Evolutionary conservation across 2,888 invertebrate species (phyloP).

Genomic region (Octodonta nipae): DNA sequence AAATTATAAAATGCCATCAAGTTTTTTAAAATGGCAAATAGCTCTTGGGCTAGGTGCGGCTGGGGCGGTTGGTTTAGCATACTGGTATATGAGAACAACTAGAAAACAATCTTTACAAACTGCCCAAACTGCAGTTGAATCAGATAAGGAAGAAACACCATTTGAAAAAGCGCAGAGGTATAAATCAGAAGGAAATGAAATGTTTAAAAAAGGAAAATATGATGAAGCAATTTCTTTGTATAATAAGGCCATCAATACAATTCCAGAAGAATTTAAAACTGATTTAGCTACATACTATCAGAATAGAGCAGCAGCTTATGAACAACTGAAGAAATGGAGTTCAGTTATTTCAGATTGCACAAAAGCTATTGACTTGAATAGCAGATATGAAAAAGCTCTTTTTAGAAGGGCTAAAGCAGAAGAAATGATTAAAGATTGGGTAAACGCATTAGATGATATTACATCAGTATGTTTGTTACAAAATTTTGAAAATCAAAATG

Average conservation of each 20-base stretch:
- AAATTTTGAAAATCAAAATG: constrained; percentile 68
- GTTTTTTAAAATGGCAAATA: constrained; percentile 71
- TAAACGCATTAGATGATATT: constrained; percentile 77
- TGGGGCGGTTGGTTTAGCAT: constrained; percentile 63
- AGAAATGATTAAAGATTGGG: constrained; percentile 67
- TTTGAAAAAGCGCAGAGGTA: constrained; percentile 62
- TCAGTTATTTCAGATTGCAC: constrained; percentile 79
- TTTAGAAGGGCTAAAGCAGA: constrained; percentile 69
- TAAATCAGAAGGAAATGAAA: constrained; percentile 79
- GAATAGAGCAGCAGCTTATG: constrained; percentile 89
- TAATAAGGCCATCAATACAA: constrained; percentile 83
- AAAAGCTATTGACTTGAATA: constrained; percentile 70
- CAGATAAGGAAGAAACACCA: constrained; percentile 38
- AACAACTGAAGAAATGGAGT: constrained; percentile 74
- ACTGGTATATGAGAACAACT: constrained; percentile 40
- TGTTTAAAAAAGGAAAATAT: constrained; percentile 74
- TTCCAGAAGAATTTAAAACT: constrained; percentile 56
- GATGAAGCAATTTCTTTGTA: constrained; percentile 83
- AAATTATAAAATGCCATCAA: constrained; percentile 17
- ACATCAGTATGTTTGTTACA: constrained; percentile 87
- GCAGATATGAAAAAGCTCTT: constrained; percentile 78
- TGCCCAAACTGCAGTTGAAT: constrained; percentile 14
- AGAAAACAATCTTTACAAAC: constrained; percentile 21
- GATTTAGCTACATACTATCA: constrained; percentile 87
- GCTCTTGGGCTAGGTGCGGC: constrained; percentile 73